Base-by-base conservation (phyloP, 2,113 vertebrate species). In the Odobenus rosmarus region DNA sequence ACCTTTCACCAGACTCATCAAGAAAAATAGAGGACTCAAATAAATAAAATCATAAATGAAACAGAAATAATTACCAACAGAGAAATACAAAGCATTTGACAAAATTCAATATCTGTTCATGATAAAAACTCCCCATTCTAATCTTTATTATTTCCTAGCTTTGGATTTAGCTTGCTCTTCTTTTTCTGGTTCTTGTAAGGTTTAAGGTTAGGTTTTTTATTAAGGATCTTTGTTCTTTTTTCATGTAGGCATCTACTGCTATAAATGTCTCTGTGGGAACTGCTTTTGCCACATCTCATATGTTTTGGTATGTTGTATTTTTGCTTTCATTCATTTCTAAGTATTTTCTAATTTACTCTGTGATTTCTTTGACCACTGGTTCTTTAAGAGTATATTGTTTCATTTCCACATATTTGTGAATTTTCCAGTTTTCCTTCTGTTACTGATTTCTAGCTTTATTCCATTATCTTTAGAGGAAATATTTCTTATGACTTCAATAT, bases 361-460 rank as follows among this genome's bases (percentile, higher is more conserved):
- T 64, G 33, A 89, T 57, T 92, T 74, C 39, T 74, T 36, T 93
- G 92, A 85, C n/a, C 46, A 55, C 24, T 64, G 19, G 19, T 79
- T 72, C 10, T 72, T 36, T 64, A 33, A 67, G 59, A 86, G n/a
- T 91, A 67, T 39, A 28, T 51, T 90, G 72, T 26, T 77, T 61
- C 49, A 49, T 61, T 90, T 90, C 31, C 72, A 90, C 39, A n/a
- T 51, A 64, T 51, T 53, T 55, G 61, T 91, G 76, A 53, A 55
- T 49, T 67, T 80, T 80, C 46, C 46, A 67, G 46, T 80, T 91
- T 81, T 53, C 46, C 13, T 85, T 67, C 39, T n/a, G n/a, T 81
- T 91, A 80, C 46, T 81, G 23, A 86, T 86, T 86, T 86, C 42
- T 91, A 67, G 61, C 7, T 90, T 80, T 91, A 67, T 91, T 91